Evolutionary conservation across 2,888 invertebrate species (phyloP).

Genomic region (Rhagonycha lutea): DNA sequence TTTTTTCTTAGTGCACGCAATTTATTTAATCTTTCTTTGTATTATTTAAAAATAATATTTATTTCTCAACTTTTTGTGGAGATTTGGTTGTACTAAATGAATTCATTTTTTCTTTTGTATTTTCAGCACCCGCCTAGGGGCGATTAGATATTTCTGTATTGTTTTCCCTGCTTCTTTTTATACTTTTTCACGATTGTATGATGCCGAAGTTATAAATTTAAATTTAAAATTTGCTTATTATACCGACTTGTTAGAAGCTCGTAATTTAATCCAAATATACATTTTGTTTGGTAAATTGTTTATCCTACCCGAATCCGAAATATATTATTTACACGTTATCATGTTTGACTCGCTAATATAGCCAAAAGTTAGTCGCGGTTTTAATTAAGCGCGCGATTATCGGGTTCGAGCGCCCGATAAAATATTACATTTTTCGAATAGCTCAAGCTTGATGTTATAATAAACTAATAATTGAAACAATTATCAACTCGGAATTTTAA

Average conservation of each 20-base stretch:
- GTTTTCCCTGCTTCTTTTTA: slow-evolving; percentile 5
- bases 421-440: neutral
- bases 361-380: neutral
- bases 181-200: neutral
- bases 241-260: neutral
- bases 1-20: neutral
- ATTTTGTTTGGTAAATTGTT: neutral
- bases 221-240: slow-evolving; percentile 15
- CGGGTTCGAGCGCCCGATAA: neutral
- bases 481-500: slow-evolving; percentile 6
- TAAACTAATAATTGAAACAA: slow-evolving; percentile 1
- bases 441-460: neutral
- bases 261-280: neutral
- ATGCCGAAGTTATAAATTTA: slow-evolving; percentile 10
- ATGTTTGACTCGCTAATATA: neutral
- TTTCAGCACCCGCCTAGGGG: slow-evolving; percentile 13
- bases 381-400: neutral
- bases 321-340: neutral
- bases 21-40: neutral
- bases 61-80: neutral
- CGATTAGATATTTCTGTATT: slow-evolving; percentile 20
- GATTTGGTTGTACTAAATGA: slow-evolving; percentile 15
- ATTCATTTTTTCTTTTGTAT: slow-evolving; percentile 18
- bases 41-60: neutral
- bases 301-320: neutral